phyloP scores from a whole-genome alignment of 2,113 vertebrate genomes.

The Peromyscus polionotus region DNA sequence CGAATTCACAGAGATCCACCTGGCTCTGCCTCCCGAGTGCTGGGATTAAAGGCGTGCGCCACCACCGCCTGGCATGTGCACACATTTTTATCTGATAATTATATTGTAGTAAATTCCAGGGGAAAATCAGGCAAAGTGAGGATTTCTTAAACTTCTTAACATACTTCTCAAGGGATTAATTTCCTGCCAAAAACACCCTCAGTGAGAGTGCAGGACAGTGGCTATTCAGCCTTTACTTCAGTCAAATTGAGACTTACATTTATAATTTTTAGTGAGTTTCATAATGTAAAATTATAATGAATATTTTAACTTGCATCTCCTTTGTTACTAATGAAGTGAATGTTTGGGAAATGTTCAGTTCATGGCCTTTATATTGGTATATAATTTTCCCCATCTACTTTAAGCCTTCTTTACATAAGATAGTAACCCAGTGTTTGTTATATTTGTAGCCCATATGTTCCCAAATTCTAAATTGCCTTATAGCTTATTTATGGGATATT shows the following conservation, averaged over 20 bases:
- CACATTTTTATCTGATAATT: not conserved
- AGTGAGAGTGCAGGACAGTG: not conserved
- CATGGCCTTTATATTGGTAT: conserved; percentile 48
- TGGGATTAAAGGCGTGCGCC: too few species aligned
- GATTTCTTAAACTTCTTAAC: not conserved
- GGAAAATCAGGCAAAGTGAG: not conserved
- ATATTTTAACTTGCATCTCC: conserved; percentile 50
- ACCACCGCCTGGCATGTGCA: not conserved
- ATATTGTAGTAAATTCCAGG: not conserved
- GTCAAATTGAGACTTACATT: not conserved
- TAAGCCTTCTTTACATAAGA: not conserved
- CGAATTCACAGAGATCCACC: too few species aligned
- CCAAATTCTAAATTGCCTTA: conserved; percentile 53
- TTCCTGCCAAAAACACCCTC: not conserved
- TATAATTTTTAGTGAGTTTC: not conserved
- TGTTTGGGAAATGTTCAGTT: conserved; percentile 32
- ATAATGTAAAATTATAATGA: conserved; percentile 10
- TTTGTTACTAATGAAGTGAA: conserved; percentile 6
- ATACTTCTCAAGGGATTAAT: not conserved
- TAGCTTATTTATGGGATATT: conserved; percentile 59
- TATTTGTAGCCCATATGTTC: conserved; percentile 43
- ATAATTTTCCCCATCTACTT: not conserved
- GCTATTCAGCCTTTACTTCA: not conserved
- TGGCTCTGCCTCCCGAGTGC: too few species aligned
- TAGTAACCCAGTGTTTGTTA: not conserved